Evolutionary conservation across 2,888 invertebrate species (phyloP).

Genomic region (Brachyptera risi): DNA sequence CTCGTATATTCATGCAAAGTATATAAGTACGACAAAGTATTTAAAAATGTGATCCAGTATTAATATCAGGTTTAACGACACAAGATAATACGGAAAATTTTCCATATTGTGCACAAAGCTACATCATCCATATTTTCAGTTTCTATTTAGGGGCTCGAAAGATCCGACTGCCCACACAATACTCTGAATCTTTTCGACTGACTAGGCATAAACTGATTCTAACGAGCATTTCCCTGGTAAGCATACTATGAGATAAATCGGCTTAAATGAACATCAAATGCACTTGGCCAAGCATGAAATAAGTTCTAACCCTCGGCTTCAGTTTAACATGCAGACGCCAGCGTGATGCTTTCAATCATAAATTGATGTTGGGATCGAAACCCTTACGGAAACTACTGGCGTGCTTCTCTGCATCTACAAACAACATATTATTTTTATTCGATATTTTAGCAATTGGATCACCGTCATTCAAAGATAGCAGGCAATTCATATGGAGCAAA

Average conservation of each 20-base stretch:
- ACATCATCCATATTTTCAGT: background rate
- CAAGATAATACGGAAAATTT: no score
- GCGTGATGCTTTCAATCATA: conserved; percentile 19
- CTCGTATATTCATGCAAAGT: no score
- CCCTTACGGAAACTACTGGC: background rate
- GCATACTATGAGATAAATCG: conserved; percentile 22
- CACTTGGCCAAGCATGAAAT: conserved; percentile 24
- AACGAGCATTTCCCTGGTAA: conserved; percentile 13
- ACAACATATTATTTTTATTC: background rate
- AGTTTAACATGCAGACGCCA: conserved; percentile 4
- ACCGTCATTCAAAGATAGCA: background rate
- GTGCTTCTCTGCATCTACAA: background rate
- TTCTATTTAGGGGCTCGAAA: background rate
- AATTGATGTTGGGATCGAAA: conserved; percentile 1
- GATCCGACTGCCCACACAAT: conserved; percentile 6
- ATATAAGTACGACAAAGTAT: no score
- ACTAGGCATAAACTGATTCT: conserved; percentile 6
- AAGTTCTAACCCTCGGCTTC: conserved; percentile 14
- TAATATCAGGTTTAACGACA: no score
- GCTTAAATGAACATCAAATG: conserved; percentile 25
- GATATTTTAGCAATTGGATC: background rate
- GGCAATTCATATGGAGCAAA: background rate
- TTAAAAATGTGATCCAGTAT: no score
- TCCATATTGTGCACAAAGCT: background rate
- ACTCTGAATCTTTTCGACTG: conserved; percentile 9